Percentiles rank a stretch among this genome's conserved stretches.
Conservation (phyloP, 2,113 vertebrate genomes). For the Lota lota region DNA sequence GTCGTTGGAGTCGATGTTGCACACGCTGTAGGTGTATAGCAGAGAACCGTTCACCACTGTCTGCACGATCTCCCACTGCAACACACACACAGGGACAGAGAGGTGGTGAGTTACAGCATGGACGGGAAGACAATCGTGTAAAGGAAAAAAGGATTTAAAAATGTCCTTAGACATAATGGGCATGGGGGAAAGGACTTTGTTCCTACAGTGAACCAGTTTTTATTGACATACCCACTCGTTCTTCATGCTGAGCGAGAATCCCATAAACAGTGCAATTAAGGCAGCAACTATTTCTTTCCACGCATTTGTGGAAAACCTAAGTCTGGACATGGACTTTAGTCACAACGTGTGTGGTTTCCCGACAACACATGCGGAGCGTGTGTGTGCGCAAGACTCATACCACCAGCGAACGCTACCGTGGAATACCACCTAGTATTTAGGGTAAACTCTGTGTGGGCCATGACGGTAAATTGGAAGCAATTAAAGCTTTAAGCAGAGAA, state of each 20-base stretch:
- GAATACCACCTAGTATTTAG: constrained; percentile 51
- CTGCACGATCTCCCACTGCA: constrained; percentile 94
- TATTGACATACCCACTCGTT: constrained; percentile 38
- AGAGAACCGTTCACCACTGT: constrained; percentile 84
- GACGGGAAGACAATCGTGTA: too few relatives aligned
- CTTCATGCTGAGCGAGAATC: constrained; percentile 43
- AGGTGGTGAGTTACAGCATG: constrained; percentile 8
- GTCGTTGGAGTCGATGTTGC: constrained; percentile 84
- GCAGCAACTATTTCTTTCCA: constrained; percentile 41
- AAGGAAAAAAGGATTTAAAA: too few relatives aligned
- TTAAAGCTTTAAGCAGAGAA: constrained; percentile 56
- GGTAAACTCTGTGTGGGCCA: constrained; percentile 36
- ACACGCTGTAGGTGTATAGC: constrained; percentile 92
- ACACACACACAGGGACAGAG: constrained; percentile 13
- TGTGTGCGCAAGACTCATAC: constrained; percentile 34
- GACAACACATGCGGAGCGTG: constrained; percentile 32
- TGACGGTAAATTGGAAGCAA: constrained; percentile 49
- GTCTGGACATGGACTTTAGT: constrained; percentile 48
- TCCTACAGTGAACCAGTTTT: constrained; percentile 30
- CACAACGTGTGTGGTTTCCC: constrained; percentile 67
- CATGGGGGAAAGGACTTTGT: constrained; percentile 42
- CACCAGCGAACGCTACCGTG: constrained; percentile 52
- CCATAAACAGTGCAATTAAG: constrained; percentile 42
- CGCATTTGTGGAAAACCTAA: constrained; percentile 40
- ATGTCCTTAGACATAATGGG: neutral